A percentile compares a stretch with the other conserved stretches of the same genome.
These are phyloP conservation scores for Hemithea aestivaria DNA, from an alignment of 2,888 invertebrate genomes.

Conservation along the genomic window DNA sequence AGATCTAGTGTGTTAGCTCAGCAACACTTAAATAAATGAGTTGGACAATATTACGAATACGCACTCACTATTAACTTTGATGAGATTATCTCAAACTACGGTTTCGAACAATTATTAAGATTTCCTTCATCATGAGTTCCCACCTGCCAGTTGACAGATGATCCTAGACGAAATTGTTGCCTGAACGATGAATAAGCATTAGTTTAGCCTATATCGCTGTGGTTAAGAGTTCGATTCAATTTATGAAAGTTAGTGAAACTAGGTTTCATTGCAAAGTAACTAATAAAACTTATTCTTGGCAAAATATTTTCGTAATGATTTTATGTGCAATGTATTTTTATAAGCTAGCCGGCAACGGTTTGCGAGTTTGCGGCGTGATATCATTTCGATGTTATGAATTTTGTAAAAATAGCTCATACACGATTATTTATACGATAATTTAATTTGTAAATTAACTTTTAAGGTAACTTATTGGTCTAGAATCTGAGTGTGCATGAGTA, in stretches of 20 bases:
- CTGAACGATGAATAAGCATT: too few relatives aligned
- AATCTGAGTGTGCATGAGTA: constrained; percentile 66
- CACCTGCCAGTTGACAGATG: too few relatives aligned
- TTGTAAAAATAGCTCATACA: constrained; percentile 73
- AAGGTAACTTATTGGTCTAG: constrained; percentile 64
- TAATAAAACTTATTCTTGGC: constrained; percentile 43
- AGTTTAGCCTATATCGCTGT: constrained; percentile 2
- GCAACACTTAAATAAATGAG: too few relatives aligned
- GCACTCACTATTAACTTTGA: too few relatives aligned
- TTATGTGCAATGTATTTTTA: constrained; percentile 75
- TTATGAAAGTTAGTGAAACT: constrained; percentile 13
- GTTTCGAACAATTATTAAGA: too few relatives aligned
- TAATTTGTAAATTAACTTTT: constrained; percentile 62
- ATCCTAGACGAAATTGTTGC: too few relatives aligned
- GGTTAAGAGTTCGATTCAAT: constrained; percentile 15
- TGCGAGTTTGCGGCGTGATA: constrained; percentile 51
- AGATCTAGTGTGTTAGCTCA: too few relatives aligned
- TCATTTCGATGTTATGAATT: constrained; percentile 69
- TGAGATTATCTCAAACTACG: too few relatives aligned
- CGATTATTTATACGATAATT: constrained; percentile 57
- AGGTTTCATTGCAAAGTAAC: constrained; percentile 11
- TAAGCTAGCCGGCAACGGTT: constrained; percentile 58
- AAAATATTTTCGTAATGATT: constrained; percentile 63
- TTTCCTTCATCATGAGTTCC: too few relatives aligned
- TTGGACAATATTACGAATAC: too few relatives aligned